These are phyloP conservation scores for Theocolax elegans DNA, from an alignment of 1,140 invertebrate genomes.

Conservation along the genomic window DNA sequence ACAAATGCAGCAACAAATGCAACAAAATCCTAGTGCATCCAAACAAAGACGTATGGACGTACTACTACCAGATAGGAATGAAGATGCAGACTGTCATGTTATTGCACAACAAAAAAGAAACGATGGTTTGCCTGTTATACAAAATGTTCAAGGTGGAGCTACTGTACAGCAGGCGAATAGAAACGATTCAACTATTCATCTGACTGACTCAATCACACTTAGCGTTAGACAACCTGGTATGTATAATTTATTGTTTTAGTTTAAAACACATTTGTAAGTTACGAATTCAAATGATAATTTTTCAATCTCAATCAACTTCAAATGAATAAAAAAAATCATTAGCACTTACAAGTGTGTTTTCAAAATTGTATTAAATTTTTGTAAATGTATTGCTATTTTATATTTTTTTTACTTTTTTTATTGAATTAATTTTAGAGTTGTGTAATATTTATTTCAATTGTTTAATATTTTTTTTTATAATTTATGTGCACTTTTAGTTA, in stretches of 20 bases:
- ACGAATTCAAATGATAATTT: no score
- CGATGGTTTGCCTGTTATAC: constrained; percentile 77
- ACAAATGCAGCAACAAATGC: constrained; percentile 47
- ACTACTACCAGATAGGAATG: constrained; percentile 70
- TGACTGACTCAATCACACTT: constrained; percentile 74
- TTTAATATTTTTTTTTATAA: constrained; percentile 5
- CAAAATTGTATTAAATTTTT: no score
- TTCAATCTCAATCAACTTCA: constrained; percentile 17
- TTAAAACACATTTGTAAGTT: no score
- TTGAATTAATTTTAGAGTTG: constrained; percentile 15
- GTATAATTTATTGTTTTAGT: constrained; percentile 35
- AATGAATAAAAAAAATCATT: neutral
- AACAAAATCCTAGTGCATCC: constrained; percentile 44
- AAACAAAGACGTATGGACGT: constrained; percentile 68
- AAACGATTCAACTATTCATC: constrained; percentile 71
- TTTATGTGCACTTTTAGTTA: constrained; percentile 41
- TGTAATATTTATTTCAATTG: constrained; percentile 7
- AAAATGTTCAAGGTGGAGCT: constrained; percentile 75
- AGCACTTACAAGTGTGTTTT: neutral
- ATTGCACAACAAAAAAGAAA: constrained; percentile 79
- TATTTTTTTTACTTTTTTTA: neutral
- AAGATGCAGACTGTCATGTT: constrained; percentile 73
- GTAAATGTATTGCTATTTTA: no score
- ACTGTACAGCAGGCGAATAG: constrained; percentile 62
- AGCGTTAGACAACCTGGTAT: constrained; percentile 71